Percentiles rank a stretch among this genome's conserved stretches.
These are phyloP conservation scores for Esox masquinongy DNA, from an alignment of 2,797 vertebrate genomes.

Conservation along the genomic window DNA sequence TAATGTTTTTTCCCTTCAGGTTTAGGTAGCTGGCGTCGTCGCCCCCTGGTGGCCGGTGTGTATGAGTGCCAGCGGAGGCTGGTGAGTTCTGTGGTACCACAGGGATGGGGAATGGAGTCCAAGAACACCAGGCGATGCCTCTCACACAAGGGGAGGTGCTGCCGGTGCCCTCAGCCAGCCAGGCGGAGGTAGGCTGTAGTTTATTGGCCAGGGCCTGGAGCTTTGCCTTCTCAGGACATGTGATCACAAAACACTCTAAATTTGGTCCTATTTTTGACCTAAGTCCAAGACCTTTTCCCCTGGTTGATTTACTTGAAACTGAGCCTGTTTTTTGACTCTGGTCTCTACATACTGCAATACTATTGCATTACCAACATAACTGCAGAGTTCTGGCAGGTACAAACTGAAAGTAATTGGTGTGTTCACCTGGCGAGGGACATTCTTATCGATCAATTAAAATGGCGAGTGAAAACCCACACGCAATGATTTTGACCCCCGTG, in stretches of 20 bases:
- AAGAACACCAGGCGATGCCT: constrained; percentile 71
- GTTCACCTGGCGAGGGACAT: no score
- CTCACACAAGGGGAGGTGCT: constrained; percentile 78
- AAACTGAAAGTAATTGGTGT: no score
- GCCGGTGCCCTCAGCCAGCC: constrained; percentile 65
- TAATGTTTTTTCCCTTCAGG: constrained; percentile 6
- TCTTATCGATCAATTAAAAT: no score
- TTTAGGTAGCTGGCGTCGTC: constrained; percentile 18
- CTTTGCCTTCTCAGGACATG: background rate
- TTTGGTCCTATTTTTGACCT: background rate
- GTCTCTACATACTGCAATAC: background rate
- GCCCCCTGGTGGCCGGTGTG: constrained; percentile 48
- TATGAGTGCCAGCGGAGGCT: constrained; percentile 47
- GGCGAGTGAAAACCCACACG: no score
- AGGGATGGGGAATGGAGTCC: constrained; percentile 91
- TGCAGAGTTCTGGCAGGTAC: no score
- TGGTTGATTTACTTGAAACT: no score
- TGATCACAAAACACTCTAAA: background rate
- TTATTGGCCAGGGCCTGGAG: constrained; percentile 9
- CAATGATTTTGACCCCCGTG: no score
- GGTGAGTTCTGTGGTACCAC: constrained; percentile 42
- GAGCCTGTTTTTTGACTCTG: background rate
- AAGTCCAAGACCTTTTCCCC: background rate
- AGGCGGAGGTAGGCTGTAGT: constrained; percentile 76
- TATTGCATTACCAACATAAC: no score